These are phyloP conservation scores for Pavo muticus DNA, from an alignment of 2,113 vertebrate genomes.

Conservation along the genomic window DNA sequence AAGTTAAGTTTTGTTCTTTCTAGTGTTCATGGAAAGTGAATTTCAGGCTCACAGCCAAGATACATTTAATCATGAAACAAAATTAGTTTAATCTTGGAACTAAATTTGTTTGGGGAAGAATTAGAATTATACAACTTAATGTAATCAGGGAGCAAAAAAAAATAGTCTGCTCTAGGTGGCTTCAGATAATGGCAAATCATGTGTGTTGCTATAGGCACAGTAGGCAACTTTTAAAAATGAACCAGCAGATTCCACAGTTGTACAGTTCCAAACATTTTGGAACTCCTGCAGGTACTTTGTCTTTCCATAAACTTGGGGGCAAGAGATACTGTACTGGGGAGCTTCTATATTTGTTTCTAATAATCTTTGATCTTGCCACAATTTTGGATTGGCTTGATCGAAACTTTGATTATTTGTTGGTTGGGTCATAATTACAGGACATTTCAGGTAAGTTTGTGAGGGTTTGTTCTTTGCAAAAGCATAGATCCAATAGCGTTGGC, in stretches of 20 bases:
- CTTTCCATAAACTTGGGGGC: neutral
- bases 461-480: neutral
- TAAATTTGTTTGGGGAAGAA: constrained; percentile 53
- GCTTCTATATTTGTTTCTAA: neutral
- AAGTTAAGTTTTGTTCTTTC: constrained; percentile 57
- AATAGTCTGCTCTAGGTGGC: neutral
- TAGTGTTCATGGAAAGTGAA: constrained; percentile 56
- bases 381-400: neutral
- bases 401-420: neutral
- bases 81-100: constrained; percentile 43
- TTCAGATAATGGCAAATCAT: neutral
- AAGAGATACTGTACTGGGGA: fast-evolving
- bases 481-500: neutral
- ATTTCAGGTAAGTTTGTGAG: neutral
- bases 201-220: neutral
- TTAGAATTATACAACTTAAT: constrained; percentile 36
- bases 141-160: constrained; percentile 21
- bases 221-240: neutral
- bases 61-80: constrained; percentile 51
- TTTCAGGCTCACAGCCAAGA: constrained; percentile 61
- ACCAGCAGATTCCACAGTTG: neutral
- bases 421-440: neutral
- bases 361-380: neutral
- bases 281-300: neutral
- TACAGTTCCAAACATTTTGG: neutral